These are phyloP conservation scores for Rotaria socialis DNA, from an alignment of 2,888 invertebrate genomes.

Conservation along the genomic window DNA sequence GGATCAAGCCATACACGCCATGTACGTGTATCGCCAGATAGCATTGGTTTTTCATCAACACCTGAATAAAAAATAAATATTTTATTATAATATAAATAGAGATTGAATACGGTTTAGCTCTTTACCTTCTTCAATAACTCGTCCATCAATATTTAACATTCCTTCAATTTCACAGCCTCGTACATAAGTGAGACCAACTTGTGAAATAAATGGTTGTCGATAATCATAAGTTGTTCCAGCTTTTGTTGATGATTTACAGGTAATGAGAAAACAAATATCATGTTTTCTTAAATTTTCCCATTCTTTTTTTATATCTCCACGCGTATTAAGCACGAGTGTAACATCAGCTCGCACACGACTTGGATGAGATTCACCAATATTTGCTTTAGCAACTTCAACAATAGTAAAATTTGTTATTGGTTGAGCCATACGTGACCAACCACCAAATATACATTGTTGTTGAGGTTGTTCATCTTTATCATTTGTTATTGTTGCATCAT, in stretches of 20 bases:
- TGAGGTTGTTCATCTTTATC: not conserved
- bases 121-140: slow-evolving; percentile 81
- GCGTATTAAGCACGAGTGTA: slow-evolving; percentile 75
- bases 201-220: slow-evolving; percentile 70
- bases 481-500: slow-evolving; percentile 6
- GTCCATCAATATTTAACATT: slow-evolving; percentile 87
- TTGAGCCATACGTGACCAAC: slow-evolving; percentile 98
- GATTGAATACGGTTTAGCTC: no score
- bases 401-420: slow-evolving; percentile 85
- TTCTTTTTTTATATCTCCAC: slow-evolving; percentile 84
- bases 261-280: slow-evolving; percentile 92
- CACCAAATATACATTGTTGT: slow-evolving; percentile 70
- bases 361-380: slow-evolving; percentile 80
- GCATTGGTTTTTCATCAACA: slow-evolving; percentile 67
- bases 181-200: slow-evolving; percentile 83
- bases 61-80: not conserved
- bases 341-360: slow-evolving; percentile 91
- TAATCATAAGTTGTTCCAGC: slow-evolving; percentile 67
- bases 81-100: not conserved
- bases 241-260: slow-evolving; percentile 76
- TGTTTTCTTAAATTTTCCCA: slow-evolving; percentile 91
- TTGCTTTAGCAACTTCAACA: slow-evolving; percentile 72
- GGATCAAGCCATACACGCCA: slow-evolving; percentile 90
- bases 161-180: slow-evolving; percentile 97
- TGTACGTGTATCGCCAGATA: slow-evolving; percentile 82